phyloP scores from a whole-genome alignment of 37 sponge, comb jelly and placozoan genomes.

The Cliona cf. orientalis region DNA sequence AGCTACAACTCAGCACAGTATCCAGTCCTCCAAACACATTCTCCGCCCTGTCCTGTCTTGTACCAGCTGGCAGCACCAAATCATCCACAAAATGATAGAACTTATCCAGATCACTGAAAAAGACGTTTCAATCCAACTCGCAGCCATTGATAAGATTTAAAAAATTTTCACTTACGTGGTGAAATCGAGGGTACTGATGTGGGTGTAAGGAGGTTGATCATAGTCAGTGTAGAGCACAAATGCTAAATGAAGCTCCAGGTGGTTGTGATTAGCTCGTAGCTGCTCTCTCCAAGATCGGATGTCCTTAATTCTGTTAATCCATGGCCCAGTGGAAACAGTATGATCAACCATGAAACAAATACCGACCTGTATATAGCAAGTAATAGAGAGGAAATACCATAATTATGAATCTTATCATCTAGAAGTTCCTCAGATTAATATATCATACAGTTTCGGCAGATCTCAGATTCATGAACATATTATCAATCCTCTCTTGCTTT shows the following conservation, averaged over 20 bases:
- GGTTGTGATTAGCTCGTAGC: conserved; percentile 19
- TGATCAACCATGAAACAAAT: conserved; percentile 67
- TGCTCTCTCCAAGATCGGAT: conserved; percentile 26
- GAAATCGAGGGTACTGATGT: conserved; percentile 42
- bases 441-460: too few species aligned
- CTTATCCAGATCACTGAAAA: not conserved
- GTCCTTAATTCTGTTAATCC: conserved; percentile 50
- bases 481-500: too few species aligned
- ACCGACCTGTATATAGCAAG: conserved; percentile 56
- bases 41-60: conserved; percentile 25
- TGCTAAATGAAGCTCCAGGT: conserved; percentile 51
- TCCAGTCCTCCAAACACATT: conserved; percentile 44
- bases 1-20: conserved; percentile 12
- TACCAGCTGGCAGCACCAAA: conserved; percentile 9
- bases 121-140: too few species aligned
- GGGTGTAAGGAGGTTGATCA: conserved; percentile 44
- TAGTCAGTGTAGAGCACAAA: conserved; percentile 77
- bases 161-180: conserved; percentile 46
- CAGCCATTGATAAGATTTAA: too few species aligned
- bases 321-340: conserved; percentile 53
- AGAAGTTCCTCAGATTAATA: too few species aligned
- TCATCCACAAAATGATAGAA: conserved; percentile 25
- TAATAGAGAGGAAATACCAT: too few species aligned
- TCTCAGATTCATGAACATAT: too few species aligned
- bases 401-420: too few species aligned